Evolutionary conservation across 2,113 vertebrate genomes (phyloP).

Genomic region (Cyphomyrus discorhynchus): DNA sequence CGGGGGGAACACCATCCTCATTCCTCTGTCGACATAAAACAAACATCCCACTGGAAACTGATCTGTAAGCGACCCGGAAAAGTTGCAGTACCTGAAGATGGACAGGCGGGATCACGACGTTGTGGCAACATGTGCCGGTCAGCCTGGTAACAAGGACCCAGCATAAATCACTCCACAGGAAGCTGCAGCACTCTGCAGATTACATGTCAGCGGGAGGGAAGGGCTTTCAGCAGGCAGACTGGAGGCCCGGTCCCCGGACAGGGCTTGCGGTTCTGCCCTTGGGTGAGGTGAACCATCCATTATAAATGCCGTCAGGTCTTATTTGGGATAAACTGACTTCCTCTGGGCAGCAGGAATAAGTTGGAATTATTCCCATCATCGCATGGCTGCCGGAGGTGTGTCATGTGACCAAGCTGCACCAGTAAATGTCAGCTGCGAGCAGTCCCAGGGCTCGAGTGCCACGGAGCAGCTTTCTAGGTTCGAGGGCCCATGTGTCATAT

Average conservation of each 20-base stretch:
- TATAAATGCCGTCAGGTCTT: not conserved
- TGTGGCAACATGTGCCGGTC: not conserved
- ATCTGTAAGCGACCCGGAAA: not conserved
- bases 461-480: not conserved
- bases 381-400: not conserved
- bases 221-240: not conserved
- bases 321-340: not conserved
- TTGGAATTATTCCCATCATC: not conserved
- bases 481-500: not conserved
- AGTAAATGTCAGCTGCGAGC: not conserved
- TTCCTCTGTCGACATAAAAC: constrained; percentile 9
- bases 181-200: not conserved
- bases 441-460: not conserved
- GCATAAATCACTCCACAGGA: constrained; percentile 2
- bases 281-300: not conserved
- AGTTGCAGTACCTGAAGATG: constrained; percentile 1
- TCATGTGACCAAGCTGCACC: not conserved
- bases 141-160: not conserved
- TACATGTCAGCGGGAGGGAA: not conserved
- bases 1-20: not conserved
- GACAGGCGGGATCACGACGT: not conserved
- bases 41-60: constrained; percentile 4
- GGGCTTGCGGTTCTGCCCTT: not conserved
- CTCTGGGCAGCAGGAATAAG: not conserved
- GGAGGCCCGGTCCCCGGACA: not conserved